These are phyloP conservation scores for Ctenochaetus hawaiiensis DNA, from an alignment of 2,797 vertebrate genomes.

Conservation along the genomic window DNA sequence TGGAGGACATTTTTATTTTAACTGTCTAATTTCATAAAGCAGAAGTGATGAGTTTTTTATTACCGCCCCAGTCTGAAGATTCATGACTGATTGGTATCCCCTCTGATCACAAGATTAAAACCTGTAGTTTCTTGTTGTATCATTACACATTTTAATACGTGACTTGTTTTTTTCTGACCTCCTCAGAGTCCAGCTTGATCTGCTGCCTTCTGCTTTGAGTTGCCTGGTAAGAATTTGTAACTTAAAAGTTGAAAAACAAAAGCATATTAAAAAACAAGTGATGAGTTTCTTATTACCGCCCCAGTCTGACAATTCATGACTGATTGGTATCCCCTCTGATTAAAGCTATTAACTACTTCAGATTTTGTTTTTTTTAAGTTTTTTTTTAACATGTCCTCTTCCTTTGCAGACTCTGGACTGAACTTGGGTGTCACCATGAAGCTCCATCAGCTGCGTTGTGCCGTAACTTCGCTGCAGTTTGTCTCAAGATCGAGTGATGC, in stretches of 20 bases:
- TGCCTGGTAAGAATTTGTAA: not conserved
- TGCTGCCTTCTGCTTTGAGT: not conserved
- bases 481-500: not conserved
- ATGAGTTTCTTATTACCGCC: conserved; percentile 66
- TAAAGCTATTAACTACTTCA: accelerated
- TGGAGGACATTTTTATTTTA: too few species aligned
- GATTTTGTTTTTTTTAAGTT: accelerated
- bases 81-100: conserved; percentile 75
- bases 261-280: conserved; percentile 35
- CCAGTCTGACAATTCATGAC: conserved; percentile 74
- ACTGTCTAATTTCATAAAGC: not conserved
- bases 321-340: conserved; percentile 78
- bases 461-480: not conserved
- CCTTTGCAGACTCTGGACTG: conserved; percentile 9
- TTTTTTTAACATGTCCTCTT: not conserved
- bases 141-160: conserved; percentile 23
- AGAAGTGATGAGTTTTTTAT: conserved; percentile 54
- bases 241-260: not conserved
- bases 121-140: conserved; percentile 29
- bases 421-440: accelerated
- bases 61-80: conserved; percentile 78
- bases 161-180: too few species aligned
- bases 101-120: conserved; percentile 45
- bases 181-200: too few species aligned
- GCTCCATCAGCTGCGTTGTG: not conserved